Evolutionary conservation across 2,797 vertebrate species (phyloP).

Genomic region (Aphelocoma californica): DNA sequence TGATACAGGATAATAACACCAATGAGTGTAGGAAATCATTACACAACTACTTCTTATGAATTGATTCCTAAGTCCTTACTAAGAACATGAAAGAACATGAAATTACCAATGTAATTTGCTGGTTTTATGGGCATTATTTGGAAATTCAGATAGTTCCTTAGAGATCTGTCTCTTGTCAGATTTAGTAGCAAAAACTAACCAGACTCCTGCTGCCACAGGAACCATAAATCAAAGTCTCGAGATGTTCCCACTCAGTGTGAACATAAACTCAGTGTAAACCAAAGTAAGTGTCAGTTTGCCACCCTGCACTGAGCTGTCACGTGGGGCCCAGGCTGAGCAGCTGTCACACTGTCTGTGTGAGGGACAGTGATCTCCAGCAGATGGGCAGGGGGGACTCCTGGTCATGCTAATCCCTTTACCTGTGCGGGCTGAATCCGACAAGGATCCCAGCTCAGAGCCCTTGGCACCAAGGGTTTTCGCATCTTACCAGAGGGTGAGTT

Average conservation of each 20-base stretch:
- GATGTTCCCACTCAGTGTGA: not conserved
- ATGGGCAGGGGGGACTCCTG: not conserved
- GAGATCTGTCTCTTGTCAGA: not conserved
- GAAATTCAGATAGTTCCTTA: not conserved
- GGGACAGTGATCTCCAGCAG: not conserved
- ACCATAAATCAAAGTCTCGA: not conserved
- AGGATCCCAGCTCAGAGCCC: not conserved
- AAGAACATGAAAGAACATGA: not conserved
- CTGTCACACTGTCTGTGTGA: not conserved
- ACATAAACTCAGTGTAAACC: not conserved
- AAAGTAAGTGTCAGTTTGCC: not conserved
- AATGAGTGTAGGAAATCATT: not conserved
- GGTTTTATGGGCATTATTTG: not conserved
- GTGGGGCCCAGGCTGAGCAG: not conserved
- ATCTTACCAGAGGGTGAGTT: not conserved
- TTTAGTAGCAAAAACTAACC: not conserved
- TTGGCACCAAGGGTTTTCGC: not conserved
- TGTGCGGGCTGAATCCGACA: accelerated
- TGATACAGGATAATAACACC: not conserved
- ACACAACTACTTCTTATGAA: not conserved
- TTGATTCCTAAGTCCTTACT: not conserved
- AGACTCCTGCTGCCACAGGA: not conserved
- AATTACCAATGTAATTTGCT: not conserved
- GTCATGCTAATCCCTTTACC: not conserved
- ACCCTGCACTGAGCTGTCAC: accelerated